phyloP scores from a whole-genome alignment of 2,113 vertebrate species.

The Gnathonemus echidnorhynchus region DNA sequence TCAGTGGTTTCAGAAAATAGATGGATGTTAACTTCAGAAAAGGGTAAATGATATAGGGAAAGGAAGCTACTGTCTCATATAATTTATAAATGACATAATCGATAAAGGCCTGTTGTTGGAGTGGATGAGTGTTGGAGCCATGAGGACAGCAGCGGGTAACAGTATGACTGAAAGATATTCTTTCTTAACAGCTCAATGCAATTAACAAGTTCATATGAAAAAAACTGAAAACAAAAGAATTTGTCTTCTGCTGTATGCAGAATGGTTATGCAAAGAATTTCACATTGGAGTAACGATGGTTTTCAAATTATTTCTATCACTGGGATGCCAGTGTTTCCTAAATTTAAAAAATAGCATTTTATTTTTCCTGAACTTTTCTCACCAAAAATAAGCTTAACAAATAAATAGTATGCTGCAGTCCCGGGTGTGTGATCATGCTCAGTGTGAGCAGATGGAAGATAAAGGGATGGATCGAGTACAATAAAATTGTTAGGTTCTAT shows the following conservation, averaged over 20 bases:
- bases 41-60: not conserved
- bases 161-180: not conserved
- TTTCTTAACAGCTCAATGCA: not conserved
- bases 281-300: not conserved
- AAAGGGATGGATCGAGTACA: not conserved
- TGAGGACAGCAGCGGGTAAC: not conserved
- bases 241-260: not conserved
- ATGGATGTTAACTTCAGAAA: not conserved
- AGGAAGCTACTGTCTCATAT: not conserved
- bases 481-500: not conserved
- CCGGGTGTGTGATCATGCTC: not conserved
- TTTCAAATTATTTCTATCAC: not conserved
- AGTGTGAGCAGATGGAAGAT: not conserved
- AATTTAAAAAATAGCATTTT: not conserved
- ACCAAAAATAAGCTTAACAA: not conserved
- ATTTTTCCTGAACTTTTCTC: not conserved
- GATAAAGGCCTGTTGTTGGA: not conserved
- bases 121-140: not conserved
- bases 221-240: not conserved
- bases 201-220: not conserved
- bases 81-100: not conserved
- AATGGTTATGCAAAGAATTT: not conserved
- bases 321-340: not conserved
- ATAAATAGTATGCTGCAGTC: not conserved
- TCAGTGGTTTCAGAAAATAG: too few relatives aligned